phyloP scores from a whole-genome alignment of 2,113 vertebrate species.

The Leptobrachium ailaonicum region DNA sequence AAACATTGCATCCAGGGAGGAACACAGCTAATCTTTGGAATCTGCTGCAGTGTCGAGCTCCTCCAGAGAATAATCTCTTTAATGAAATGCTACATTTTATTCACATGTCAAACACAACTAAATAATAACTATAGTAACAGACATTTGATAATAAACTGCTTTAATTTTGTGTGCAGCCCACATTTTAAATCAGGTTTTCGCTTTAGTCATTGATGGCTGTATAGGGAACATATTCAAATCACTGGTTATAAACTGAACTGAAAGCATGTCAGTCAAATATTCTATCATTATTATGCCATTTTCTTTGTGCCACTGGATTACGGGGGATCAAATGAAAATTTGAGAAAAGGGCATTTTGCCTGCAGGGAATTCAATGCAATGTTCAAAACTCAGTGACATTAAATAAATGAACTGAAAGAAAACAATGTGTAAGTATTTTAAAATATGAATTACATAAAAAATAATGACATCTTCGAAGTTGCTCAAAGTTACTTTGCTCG shows the following conservation, averaged over 20 bases:
- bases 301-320: neutral
- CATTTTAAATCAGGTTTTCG: neutral
- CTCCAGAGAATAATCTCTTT: too few species aligned
- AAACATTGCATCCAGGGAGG: too few species aligned
- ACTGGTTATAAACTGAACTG: neutral
- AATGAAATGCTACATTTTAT: neutral
- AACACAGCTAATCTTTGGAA: too few species aligned
- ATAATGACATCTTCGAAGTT: too few species aligned
- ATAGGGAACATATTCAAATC: neutral
- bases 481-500: too few species aligned
- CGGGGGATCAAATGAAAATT: neutral
- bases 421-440: too few species aligned
- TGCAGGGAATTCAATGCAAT: neutral
- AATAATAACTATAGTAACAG: neutral
- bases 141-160: too few species aligned
- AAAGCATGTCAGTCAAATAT: conserved; percentile 1
- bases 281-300: neutral
- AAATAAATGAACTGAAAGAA: neutral
- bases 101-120: neutral
- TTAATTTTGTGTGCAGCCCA: too few species aligned
- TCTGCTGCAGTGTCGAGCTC: too few species aligned
- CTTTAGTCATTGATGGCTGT: neutral
- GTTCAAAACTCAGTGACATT: neutral
- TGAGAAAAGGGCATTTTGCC: neutral
- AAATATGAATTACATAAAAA: too few species aligned